Percentiles rank a stretch among this genome's conserved stretches.
Conservation (phyloP, 2,797 vertebrate species). For the Dicrostonyx torquatus region DNA sequence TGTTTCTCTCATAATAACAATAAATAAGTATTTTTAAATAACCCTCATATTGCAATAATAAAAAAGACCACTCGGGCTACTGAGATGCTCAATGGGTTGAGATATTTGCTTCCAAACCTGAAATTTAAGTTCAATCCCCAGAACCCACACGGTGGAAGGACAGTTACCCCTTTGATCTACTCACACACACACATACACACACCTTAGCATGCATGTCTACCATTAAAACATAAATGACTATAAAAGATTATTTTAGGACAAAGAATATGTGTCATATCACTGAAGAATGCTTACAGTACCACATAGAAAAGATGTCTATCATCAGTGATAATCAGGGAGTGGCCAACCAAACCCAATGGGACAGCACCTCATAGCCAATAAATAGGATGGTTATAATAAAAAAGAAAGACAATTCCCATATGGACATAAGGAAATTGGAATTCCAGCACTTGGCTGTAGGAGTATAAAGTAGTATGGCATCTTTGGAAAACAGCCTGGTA, state of each 20-base stretch:
- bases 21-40: not conserved
- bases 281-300: not conserved
- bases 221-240: not conserved
- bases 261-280: not conserved
- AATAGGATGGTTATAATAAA: not conserved
- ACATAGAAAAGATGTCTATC: not conserved
- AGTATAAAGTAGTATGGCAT: not conserved
- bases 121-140: not conserved
- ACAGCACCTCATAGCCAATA: not conserved
- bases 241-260: not conserved
- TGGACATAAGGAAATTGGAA: not conserved
- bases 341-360: not conserved
- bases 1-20: not conserved
- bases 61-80: not conserved
- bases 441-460: not conserved
- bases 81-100: not conserved
- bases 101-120: not conserved
- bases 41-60: not conserved
- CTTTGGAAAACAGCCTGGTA: not conserved
- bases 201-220: not conserved
- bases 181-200: not conserved
- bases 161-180: not conserved
- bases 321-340: not conserved
- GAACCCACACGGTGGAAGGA: not conserved
- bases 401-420: not conserved